phyloP scores from a whole-genome alignment of 2,113 vertebrate genomes.

The Vireo altiloquus region DNA sequence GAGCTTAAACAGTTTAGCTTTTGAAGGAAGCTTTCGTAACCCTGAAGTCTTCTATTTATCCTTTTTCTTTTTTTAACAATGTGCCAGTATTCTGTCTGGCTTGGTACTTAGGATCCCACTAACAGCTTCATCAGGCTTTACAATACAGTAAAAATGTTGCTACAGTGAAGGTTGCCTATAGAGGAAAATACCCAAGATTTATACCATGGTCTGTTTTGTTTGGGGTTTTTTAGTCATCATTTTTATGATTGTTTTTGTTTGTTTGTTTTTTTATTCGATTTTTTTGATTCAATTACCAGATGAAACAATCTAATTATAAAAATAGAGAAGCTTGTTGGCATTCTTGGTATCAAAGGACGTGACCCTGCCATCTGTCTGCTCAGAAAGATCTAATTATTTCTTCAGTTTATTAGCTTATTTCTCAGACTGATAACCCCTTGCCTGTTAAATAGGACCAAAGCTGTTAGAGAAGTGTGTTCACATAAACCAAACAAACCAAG shows the following conservation, averaged over 20 bases:
- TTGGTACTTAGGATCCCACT: neutral
- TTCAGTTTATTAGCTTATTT: conserved; percentile 29
- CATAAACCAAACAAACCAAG: neutral
- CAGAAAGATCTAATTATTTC: conserved; percentile 20
- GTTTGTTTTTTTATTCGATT: neutral
- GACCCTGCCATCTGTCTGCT: neutral
- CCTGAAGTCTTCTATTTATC: neutral
- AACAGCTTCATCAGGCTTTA: neutral
- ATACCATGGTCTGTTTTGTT: neutral
- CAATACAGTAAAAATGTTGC: neutral
- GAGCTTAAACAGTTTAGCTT: neutral
- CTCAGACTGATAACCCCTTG: neutral
- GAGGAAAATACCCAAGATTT: neutral
- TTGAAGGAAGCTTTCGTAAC: neutral
- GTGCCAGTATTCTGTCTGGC: neutral
- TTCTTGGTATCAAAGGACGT: neutral
- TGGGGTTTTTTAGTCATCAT: neutral
- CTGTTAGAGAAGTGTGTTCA: neutral
- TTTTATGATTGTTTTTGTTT: neutral
- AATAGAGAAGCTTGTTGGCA: neutral
- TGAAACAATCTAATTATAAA: neutral
- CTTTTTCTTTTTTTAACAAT: neutral
- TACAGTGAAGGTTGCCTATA: neutral
- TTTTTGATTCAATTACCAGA: neutral
- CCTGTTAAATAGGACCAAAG: neutral